Percentiles rank a stretch among this genome's conserved stretches.
phyloP scores from a whole-genome alignment of 2,797 vertebrate genomes.

The Sebastolobus alascanus region DNA sequence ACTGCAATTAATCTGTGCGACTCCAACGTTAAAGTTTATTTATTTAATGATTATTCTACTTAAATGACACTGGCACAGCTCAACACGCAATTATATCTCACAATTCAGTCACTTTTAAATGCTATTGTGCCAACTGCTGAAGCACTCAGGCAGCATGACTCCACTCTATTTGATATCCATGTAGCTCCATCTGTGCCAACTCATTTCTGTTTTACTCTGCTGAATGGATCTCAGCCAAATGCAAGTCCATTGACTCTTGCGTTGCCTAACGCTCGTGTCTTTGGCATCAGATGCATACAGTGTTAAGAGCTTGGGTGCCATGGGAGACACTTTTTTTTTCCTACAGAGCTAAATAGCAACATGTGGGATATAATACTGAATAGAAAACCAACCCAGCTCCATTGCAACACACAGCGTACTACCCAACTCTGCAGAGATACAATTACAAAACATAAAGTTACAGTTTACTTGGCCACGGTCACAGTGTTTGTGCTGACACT shows the following conservation, averaged over 20 bases:
- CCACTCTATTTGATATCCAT: constrained; percentile 13
- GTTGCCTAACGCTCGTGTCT: constrained; percentile 27
- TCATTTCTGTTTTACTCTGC: constrained; percentile 44
- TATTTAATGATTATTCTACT: constrained; percentile 41
- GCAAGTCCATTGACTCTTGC: constrained; percentile 7
- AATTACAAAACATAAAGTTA: constrained; percentile 43
- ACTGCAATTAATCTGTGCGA: constrained; percentile 31
- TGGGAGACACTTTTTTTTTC: constrained; percentile 33
- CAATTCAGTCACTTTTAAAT: constrained; percentile 14
- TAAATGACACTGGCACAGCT: constrained; percentile 16
- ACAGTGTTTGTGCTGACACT: constrained; percentile 7
- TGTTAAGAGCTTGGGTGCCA: constrained; percentile 1
- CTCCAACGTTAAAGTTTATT: constrained; percentile 25
- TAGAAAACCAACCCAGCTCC: constrained; percentile 34
- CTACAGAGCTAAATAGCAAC: constrained; percentile 30
- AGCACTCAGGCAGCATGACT: constrained; percentile 7
- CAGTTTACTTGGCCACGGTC: constrained; percentile 15
- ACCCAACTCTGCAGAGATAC: constrained; percentile 18
- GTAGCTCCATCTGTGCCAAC: constrained; percentile 32
- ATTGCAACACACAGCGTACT: constrained; percentile 42
- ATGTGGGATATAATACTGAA: constrained; percentile 24
- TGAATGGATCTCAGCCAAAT: constrained; percentile 39
- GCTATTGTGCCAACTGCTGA: constrained; percentile 22
- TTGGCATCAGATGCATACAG: constrained; percentile 34
- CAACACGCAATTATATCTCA: constrained; percentile 13